These are phyloP conservation scores for Aphidius gifuensis DNA, from an alignment of 1,140 invertebrate species.

Conservation along the genomic window DNA sequence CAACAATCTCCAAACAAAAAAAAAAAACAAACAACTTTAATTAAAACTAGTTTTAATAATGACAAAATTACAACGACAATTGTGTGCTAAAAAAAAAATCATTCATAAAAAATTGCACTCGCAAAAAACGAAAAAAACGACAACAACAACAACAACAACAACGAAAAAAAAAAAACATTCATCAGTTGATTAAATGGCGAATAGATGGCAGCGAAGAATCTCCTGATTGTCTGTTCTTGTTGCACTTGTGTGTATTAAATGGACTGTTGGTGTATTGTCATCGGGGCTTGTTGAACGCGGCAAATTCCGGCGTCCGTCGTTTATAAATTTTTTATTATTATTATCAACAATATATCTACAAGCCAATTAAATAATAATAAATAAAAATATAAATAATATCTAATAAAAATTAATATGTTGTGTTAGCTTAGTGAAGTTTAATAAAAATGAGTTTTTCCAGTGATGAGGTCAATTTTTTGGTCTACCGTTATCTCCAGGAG, in stretches of 20 bases:
- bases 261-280: not conserved
- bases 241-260: not conserved
- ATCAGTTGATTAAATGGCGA: no score
- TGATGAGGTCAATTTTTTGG: constrained; percentile 99
- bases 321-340: constrained; percentile 4
- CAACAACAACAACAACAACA: no score
- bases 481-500: constrained; percentile 98
- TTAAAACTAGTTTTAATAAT: no score
- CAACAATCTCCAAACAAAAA: no score
- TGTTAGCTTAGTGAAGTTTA: constrained; percentile 27
- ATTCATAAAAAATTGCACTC: no score
- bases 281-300: constrained; percentile 11
- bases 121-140: no score
- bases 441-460: constrained; percentile 93
- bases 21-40: no score
- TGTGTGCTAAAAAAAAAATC: no score
- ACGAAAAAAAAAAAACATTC: no score
- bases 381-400: constrained; percentile 1
- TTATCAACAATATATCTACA: no score
- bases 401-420: constrained; percentile 16
- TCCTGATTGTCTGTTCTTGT: not conserved
- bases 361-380: not conserved
- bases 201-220: not conserved
- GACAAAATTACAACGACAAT: no score
- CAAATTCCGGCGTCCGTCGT: constrained; percentile 23